phyloP scores from a whole-genome alignment of 2,888 invertebrate species.

The Brenthis hecate region DNA sequence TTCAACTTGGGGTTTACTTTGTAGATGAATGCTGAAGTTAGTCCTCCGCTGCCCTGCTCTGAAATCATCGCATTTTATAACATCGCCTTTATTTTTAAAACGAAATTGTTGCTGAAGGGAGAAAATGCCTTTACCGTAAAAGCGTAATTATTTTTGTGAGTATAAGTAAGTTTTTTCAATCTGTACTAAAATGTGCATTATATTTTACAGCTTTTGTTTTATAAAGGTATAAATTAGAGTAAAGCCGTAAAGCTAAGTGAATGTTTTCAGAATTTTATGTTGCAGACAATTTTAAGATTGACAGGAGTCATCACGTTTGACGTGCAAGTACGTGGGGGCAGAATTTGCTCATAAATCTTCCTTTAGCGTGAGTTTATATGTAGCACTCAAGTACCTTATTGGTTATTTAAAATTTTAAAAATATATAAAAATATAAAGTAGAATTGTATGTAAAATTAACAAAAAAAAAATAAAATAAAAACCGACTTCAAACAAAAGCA shows the following conservation, averaged over 20 bases:
- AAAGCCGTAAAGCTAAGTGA: slow-evolving; percentile 18
- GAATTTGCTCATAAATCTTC: slow-evolving; percentile 73
- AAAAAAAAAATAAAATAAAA: too few species aligned
- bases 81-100: slow-evolving; percentile 37
- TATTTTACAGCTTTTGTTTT: slow-evolving; percentile 20
- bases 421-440: not conserved
- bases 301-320: slow-evolving; percentile 70
- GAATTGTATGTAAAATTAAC: too few species aligned
- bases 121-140: slow-evolving; percentile 20
- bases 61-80: slow-evolving; percentile 38
- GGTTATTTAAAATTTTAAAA: not conserved
- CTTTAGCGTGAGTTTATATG: slow-evolving; percentile 56
- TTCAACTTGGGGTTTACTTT: slow-evolving; percentile 75
- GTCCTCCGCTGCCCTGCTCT: slow-evolving; percentile 46
- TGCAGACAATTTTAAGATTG: slow-evolving; percentile 65
- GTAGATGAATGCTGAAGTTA: slow-evolving; percentile 68
- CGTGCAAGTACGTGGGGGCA: slow-evolving; percentile 60
- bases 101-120: slow-evolving; percentile 26
- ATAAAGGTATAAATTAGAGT: slow-evolving; percentile 21
- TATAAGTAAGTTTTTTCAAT: slow-evolving; percentile 17
- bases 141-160: slow-evolving; percentile 24
- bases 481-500: too few species aligned
- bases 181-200: slow-evolving; percentile 21
- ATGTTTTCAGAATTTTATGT: slow-evolving; percentile 45
- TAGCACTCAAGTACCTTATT: slow-evolving; percentile 2